A percentile compares a stretch with the other conserved stretches of the same genome.
Evolutionary conservation across 2,888 invertebrate genomes (phyloP).

Genomic region (Lamproptera curius): DNA sequence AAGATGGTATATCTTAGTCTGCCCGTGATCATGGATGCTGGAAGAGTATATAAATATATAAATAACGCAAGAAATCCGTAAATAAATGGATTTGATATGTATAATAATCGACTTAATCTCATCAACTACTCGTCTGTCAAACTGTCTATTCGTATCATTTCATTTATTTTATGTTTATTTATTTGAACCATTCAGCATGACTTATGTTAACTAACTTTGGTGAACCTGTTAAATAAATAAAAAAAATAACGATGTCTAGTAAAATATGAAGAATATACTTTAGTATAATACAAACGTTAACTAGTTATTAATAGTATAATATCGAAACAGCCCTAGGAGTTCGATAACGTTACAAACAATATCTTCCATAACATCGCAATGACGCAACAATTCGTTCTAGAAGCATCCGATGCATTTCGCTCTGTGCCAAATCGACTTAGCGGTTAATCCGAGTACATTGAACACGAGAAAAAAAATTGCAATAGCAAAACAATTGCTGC

Average conservation of each 20-base stretch:
- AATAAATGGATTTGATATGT: too few relatives aligned
- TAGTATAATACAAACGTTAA: too few relatives aligned
- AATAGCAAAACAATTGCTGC: background rate
- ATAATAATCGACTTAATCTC: too few relatives aligned
- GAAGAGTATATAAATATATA: too few relatives aligned
- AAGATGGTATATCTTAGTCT: too few relatives aligned
- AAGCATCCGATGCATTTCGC: constrained; percentile 9
- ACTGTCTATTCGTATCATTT: too few relatives aligned
- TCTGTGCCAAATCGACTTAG: constrained; percentile 10
- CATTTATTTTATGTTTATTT: too few relatives aligned
- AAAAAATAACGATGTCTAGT: background rate
- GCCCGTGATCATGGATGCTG: too few relatives aligned
- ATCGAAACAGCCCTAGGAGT: background rate
- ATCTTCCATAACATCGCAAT: constrained; percentile 2
- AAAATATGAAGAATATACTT: background rate
- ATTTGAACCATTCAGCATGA: too few relatives aligned
- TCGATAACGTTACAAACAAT: constrained; percentile 1
- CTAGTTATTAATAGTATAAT: too few relatives aligned
- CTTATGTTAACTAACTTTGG: background rate
- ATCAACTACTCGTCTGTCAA: too few relatives aligned
- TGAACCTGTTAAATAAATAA: background rate
- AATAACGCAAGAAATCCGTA: too few relatives aligned
- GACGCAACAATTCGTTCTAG: constrained; percentile 14
- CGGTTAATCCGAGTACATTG: constrained; percentile 8
- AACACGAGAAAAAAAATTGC: constrained; percentile 14